Evolutionary conservation across 2,888 invertebrate genomes (phyloP), one percentile per base, ranked within the genome.

Genomic region (Papilio gigon): DNA sequence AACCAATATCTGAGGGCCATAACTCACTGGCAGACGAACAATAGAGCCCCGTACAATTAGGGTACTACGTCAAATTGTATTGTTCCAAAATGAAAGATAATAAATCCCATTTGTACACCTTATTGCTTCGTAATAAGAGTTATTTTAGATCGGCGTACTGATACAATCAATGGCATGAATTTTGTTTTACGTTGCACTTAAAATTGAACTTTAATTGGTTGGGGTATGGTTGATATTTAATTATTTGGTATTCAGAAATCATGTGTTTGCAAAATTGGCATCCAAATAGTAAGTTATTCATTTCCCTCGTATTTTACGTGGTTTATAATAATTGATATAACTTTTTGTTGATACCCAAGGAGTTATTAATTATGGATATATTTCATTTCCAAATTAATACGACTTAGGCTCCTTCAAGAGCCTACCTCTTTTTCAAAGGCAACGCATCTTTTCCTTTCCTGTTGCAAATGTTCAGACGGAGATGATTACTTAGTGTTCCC

Each of bases 51-150:
- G 65, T 40, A 69, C 69, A 69, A 69, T 69, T 69, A 69, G 69
- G 60, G 65, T 69, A 60, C 69, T 65, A 60, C 68, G 64, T 68
- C 68, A 68, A 65, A 65, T 65, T n/a, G 61, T 69, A 69, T 69
- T 69, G 69, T 69, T 65, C 69, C 53, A 50, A 53, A 47, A 61
- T 65, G 33, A 25, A 30, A 17, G 30, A 37, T 61, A 42, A 25
- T 27, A 42, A 60, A 59, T 63, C 50, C 33, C 50, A 42, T 53
- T 60, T 64, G 12, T 65, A 22, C 4, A 33, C 40, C 69, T 69
- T 69, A 69, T 35, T 0, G 0, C 12, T n/a, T 30, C 12, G 50
- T 6, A 22, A 35, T 25, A 69, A 65, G 65, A 11, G 22, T 5
- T 53, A 42, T 53, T 61, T 60, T 61, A 35, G 53, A 42, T 35